Percentiles rank a stretch among this genome's conserved stretches.
These are phyloP conservation scores for Lepus timidus DNA, from an alignment of 2,113 vertebrate species.

Conservation along the genomic window DNA sequence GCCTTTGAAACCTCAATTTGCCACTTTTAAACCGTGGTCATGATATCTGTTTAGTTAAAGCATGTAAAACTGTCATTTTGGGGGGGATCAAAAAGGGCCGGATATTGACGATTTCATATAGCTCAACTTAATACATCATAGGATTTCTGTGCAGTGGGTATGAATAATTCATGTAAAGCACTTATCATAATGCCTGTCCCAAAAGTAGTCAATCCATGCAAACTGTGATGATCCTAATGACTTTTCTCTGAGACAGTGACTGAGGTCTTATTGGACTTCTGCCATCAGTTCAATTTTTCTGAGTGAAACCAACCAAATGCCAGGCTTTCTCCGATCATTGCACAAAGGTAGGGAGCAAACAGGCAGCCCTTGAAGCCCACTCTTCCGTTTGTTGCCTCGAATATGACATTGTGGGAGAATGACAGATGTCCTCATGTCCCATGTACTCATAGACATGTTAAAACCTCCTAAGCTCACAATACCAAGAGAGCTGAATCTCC, in stretches of 20 bases:
- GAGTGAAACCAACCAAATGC: background rate
- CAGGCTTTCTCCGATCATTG: background rate
- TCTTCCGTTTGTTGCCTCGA: background rate
- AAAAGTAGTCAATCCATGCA: background rate
- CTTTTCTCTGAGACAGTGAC: constrained; percentile 50
- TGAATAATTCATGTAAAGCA: constrained; percentile 62
- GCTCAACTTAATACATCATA: constrained; percentile 62
- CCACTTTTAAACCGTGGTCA: background rate
- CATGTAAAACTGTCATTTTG: constrained; percentile 57
- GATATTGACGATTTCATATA: constrained; percentile 55
- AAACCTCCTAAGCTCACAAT: background rate
- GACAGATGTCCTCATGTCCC: background rate
- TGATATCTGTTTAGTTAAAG: constrained; percentile 41
- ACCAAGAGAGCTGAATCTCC: background rate
- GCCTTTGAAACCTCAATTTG: background rate
- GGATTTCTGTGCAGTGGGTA: constrained; percentile 7
- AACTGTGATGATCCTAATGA: background rate
- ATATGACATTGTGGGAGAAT: background rate
- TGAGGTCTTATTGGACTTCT: constrained; percentile 60
- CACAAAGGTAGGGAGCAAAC: background rate
- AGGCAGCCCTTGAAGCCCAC: too few species aligned
- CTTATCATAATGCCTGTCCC: constrained; percentile 51
- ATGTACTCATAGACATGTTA: background rate
- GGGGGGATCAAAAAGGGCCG: constrained; percentile 51
- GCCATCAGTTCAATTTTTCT: constrained; percentile 59